Percentiles rank a stretch among this genome's conserved stretches.
Evolutionary conservation across 2,113 vertebrate genomes (phyloP).

Genomic region (Podocnemis expansa): DNA sequence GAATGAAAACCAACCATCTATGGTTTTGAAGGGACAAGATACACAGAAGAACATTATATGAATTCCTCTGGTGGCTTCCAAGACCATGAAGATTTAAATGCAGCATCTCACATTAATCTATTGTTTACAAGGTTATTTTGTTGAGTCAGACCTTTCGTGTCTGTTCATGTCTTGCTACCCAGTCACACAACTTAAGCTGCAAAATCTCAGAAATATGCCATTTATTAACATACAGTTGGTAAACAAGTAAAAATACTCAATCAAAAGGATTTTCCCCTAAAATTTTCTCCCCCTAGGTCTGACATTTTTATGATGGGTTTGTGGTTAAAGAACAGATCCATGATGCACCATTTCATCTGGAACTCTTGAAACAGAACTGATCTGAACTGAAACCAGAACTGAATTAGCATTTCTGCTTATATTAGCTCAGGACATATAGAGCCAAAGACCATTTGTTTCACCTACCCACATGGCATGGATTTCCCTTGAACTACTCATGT

Average conservation of each 20-base stretch:
- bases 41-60: neutral
- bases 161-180: neutral
- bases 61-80: neutral
- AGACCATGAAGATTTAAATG: slow-evolving; percentile 32
- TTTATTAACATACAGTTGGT: neutral
- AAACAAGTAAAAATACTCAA: neutral
- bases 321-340: neutral
- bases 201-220: neutral
- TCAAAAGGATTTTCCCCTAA: neutral
- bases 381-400: neutral
- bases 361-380: neutral
- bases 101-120: neutral
- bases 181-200: neutral
- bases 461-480: neutral
- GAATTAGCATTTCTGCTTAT: neutral
- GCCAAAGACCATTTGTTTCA: neutral
- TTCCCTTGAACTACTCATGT: neutral
- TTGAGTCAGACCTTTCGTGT: slow-evolving; percentile 27
- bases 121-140: neutral
- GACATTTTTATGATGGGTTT: neutral
- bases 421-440: no score
- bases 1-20: neutral
- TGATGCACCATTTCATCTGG: neutral
- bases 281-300: neutral
- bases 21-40: neutral